Evolutionary conservation across 2,113 vertebrate species (phyloP).

Genomic region (Rhodinocichla rosea): DNA sequence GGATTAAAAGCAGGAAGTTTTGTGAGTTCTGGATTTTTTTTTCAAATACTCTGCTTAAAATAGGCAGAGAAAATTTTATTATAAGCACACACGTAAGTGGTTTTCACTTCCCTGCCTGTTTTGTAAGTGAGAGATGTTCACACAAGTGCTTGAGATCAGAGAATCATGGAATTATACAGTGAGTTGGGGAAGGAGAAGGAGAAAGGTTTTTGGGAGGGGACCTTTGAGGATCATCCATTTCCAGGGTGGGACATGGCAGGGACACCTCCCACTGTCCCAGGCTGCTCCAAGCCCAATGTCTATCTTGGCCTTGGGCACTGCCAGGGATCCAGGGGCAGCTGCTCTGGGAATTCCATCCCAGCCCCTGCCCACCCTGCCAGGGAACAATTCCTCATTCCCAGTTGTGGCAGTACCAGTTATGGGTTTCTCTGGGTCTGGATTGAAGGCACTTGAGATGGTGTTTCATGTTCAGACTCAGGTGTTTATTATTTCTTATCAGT

Average conservation of each 20-base stretch:
- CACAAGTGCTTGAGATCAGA: neutral
- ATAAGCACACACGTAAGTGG: neutral
- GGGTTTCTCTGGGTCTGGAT: no score
- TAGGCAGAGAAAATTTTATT: neutral
- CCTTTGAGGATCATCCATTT: neutral
- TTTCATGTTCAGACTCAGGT: no score
- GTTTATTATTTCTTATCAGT: no score
- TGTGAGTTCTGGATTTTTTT: neutral
- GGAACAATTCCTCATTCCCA: neutral
- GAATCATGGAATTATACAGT: neutral
- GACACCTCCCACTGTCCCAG: neutral
- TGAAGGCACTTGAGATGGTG: no score
- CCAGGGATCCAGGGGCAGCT: neutral
- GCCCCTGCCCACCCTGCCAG: neutral
- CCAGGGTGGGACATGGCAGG: neutral
- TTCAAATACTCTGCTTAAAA: neutral
- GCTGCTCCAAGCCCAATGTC: neutral
- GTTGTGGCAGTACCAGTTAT: no score
- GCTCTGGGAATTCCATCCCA: accelerated
- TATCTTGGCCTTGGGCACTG: neutral
- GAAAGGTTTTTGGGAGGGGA: neutral
- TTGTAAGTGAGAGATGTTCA: neutral
- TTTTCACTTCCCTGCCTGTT: neutral
- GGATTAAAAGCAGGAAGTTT: neutral
- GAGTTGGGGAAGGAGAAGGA: neutral